A percentile compares a stretch with the other conserved stretches of the same genome.
These are phyloP conservation scores for Caenorhabditis sulstoni DNA, from an alignment of 2,888 invertebrate genomes.

Conservation along the genomic window DNA sequence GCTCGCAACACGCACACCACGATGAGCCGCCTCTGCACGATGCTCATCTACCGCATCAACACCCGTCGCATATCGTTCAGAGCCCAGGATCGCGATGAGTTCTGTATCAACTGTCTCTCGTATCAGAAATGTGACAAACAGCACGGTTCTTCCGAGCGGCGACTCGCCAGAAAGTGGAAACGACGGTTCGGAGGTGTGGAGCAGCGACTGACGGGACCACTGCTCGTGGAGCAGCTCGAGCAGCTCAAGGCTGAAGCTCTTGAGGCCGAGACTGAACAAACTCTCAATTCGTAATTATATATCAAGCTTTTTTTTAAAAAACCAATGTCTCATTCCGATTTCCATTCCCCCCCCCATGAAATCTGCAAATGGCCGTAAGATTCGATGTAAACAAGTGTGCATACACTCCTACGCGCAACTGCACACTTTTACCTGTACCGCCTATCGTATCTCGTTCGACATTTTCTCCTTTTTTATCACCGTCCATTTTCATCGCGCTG, in stretches of 20 bases:
- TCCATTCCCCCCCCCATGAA: too few species aligned
- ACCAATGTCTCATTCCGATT: too few species aligned
- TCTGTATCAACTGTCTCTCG: conserved; percentile 8
- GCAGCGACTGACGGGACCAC: neutral
- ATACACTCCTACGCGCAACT: too few species aligned
- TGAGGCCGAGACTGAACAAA: too few species aligned
- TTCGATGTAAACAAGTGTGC: too few species aligned
- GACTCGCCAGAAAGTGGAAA: neutral
- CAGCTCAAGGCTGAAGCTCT: neutral
- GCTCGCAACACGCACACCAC: neutral
- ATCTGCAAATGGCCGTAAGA: too few species aligned
- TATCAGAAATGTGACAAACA: neutral
- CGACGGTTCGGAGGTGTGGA: neutral
- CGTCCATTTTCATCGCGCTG: too few species aligned
- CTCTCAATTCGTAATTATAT: too few species aligned
- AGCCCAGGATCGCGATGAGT: neutral
- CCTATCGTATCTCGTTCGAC: too few species aligned
- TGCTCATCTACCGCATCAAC: neutral
- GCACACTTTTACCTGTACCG: too few species aligned
- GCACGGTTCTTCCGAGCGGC: neutral
- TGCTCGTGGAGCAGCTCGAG: conserved; percentile 1
- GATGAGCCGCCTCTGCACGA: neutral
- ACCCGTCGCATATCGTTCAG: neutral
- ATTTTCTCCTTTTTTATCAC: too few species aligned
- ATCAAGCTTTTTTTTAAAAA: too few species aligned